Evolutionary conservation across 2,797 vertebrate species (phyloP).

Genomic region (Neosilurus mollespiculum): DNA sequence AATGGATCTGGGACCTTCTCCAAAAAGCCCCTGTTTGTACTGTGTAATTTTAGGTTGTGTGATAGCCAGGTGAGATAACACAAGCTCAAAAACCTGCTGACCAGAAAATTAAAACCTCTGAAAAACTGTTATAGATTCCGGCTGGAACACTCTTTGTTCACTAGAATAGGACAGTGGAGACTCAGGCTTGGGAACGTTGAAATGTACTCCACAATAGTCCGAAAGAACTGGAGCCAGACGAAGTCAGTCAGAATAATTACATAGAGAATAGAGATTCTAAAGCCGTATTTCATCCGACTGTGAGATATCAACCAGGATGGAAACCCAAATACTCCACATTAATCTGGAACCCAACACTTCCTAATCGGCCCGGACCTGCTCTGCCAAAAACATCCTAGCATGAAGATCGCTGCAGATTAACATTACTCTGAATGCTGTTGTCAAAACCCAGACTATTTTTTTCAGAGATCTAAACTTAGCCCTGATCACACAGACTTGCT

Average conservation of each 20-base stretch:
- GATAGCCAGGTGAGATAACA: constrained; percentile 58
- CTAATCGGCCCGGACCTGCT: constrained; percentile 12
- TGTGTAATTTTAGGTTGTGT: constrained; percentile 45
- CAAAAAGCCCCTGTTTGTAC: constrained; percentile 51
- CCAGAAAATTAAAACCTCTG: constrained; percentile 41
- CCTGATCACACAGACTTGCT: constrained; percentile 3
- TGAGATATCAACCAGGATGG: constrained; percentile 41
- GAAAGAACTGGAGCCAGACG: constrained; percentile 32
- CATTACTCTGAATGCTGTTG: constrained; percentile 7
- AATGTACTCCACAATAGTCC: constrained; percentile 29
- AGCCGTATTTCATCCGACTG: constrained; percentile 38
- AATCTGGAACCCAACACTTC: constrained; percentile 28
- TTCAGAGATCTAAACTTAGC: constrained; percentile 3
- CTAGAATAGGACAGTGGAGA: constrained; percentile 31
- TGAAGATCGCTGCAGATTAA: constrained; percentile 19
- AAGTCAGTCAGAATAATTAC: constrained; percentile 48
- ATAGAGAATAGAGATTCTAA: constrained; percentile 31
- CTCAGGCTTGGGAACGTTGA: constrained; percentile 16
- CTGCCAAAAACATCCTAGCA: constrained; percentile 25
- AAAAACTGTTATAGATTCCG: constrained; percentile 15
- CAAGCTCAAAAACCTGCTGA: constrained; percentile 46
- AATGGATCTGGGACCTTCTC: constrained; percentile 55
- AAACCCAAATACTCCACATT: constrained; percentile 19
- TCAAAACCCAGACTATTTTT: constrained; percentile 16
- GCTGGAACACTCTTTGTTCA: constrained; percentile 38